Base-by-base conservation (phyloP, 2,888 invertebrate genomes). In the Acleris literana region DNA sequence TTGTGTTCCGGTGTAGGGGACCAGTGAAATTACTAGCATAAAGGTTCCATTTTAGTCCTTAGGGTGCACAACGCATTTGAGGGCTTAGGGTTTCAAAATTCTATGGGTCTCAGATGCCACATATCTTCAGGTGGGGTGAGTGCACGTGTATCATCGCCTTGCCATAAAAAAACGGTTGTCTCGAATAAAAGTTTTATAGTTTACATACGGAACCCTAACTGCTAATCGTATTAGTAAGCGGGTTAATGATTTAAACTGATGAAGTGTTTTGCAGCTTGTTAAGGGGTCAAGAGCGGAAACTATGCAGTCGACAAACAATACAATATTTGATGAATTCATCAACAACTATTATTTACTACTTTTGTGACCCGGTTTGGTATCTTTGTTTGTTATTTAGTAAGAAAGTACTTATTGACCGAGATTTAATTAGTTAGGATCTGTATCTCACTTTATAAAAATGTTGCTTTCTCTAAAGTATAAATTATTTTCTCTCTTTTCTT, bases 191-290 rank as follows among this genome's bases (percentile, higher is more conserved):
- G 33, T 9, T 2, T 9, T 39, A 39, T 13, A 64, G 33, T 13
- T 33, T 22, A 17, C 25, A 16, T 16, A 55, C 51, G 17, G 60
- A 58, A 64, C 46, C 49, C 62, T 66, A 57, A 80, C 77, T 76
- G 82, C 78, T 88, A 86, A 89, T 86, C 80, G 73, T 69, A 81
- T 88, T 88, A 87, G 78, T 83, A 79, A 72, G 65, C 65, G 68
- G 69, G 74, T 76, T 82, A 80, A 82, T 81, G 75, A 80, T 80
- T 82, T 75, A 75, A 81, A 73, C 80, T 74, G 74, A 77, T 78
- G 76, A 78, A 75, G 72, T 74, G 75, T 78, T 76, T 72, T 68
- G 64, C 69, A 70, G 61, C 64, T 68, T 56, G 52, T 68, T 76
- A 71, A 63, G 70, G 70, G 77, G 78, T 81, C 82, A 81, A 81